Base-by-base conservation (phyloP, 1,140 invertebrate species). In the Atta texana region DNA sequence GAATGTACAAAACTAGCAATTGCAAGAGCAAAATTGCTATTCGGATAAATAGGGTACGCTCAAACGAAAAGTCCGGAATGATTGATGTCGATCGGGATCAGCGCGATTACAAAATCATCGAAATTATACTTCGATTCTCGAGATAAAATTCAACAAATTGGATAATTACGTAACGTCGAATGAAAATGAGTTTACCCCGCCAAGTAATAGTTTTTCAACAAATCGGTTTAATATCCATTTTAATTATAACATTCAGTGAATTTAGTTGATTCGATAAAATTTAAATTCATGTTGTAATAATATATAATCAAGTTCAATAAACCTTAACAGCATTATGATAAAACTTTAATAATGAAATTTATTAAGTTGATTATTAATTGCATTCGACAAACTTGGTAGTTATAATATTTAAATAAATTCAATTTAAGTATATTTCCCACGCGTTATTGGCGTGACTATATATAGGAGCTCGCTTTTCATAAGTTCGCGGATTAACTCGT, bases 331-430 rank as follows among this genome's bases (percentile, higher is more conserved):
- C 8, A 21, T 24, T 21, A 21, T 18, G 28, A 18, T 21, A 44
- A 44, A 69, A 75, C 7, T 59, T 75, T 18, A 59, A 61, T 75
- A 75, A 75, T 39, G 31, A 6, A 75, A 44, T 75, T 61, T 10
- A 44, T 28, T 49, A 69, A 69, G n/a, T 49, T 69, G 39, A 75
- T 75, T 18, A 75, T 75, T 18, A 59, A 75, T 75, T 3, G n/a
- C 3, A 74, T 57, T 57, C 14, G 14, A 61, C 39, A 24, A 75
- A 75, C 55, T 75, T 18, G 39, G 21, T 7, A 14, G 21, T 49
- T 28, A 28, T 49, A 63, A 64, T 39, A 31, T 12, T 31, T 49
- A 16, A 66, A 12, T 66, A 31, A 78, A 66, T 31, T 8, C 6
- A 21, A 44, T 53, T 66, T 34, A 49, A 78, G n/a, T 31, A 31